Percentiles rank a stretch among this genome's conserved stretches.
These are phyloP conservation scores for Tipula lateralis DNA, from an alignment of 2,888 invertebrate species.

Conservation along the genomic window DNA sequence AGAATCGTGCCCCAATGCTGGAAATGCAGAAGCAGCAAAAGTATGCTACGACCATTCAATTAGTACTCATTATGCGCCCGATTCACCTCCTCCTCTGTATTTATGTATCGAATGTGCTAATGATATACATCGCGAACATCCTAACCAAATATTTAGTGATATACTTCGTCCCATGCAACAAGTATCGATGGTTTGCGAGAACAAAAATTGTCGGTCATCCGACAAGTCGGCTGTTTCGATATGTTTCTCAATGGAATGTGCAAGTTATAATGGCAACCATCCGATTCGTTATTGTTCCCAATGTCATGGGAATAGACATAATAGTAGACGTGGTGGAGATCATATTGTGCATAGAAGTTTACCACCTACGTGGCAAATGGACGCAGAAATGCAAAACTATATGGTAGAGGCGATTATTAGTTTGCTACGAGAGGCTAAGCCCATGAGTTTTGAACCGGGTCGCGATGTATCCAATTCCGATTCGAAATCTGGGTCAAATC, in stretches of 20 bases:
- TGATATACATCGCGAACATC: slow-evolving; percentile 82
- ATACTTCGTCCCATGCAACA: slow-evolving; percentile 90
- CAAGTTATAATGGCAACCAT: slow-evolving; percentile 91
- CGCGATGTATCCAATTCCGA: slow-evolving; percentile 51
- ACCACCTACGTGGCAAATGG: slow-evolving; percentile 83
- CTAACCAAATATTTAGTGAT: slow-evolving; percentile 78
- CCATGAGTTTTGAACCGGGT: slow-evolving; percentile 62
- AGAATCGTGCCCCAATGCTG: slow-evolving; percentile 84
- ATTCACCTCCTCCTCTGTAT: slow-evolving; percentile 90
- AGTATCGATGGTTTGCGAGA: slow-evolving; percentile 92
- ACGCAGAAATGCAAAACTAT: slow-evolving; percentile 85
- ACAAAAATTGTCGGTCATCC: slow-evolving; percentile 90
- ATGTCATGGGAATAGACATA: slow-evolving; percentile 84
- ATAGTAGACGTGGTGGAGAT: slow-evolving; percentile 78
- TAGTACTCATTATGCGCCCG: slow-evolving; percentile 78
- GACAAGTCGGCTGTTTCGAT: slow-evolving; percentile 92
- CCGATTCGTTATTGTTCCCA: slow-evolving; percentile 91
- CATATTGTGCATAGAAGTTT: slow-evolving; percentile 87
- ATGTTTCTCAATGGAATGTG: slow-evolving; percentile 95
- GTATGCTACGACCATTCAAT: slow-evolving; percentile 92
- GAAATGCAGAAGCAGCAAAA: slow-evolving; percentile 82
- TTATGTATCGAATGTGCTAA: slow-evolving; percentile 95
- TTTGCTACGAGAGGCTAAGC: slow-evolving; percentile 87
- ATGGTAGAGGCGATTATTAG: slow-evolving; percentile 91
- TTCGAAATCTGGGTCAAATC: slow-evolving; percentile 44